Conservation (phyloP, 2,888 invertebrate species). For the Strigamia maritima region DNA sequence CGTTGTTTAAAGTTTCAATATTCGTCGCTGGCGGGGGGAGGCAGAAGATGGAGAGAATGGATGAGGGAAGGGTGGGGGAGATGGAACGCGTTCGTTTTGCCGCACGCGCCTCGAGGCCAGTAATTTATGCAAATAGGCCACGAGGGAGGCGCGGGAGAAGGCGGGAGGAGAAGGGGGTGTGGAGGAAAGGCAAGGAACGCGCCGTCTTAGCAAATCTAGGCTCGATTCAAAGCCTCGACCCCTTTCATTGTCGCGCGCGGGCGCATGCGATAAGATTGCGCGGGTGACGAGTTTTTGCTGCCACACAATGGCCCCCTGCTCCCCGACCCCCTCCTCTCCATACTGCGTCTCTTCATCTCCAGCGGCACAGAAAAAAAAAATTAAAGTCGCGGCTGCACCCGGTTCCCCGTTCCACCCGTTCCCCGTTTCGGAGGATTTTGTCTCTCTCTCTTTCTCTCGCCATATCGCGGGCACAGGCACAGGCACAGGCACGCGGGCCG, state of each 20-base stretch:
- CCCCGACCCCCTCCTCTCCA: not conserved
- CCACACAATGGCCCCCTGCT: conserved; percentile 1
- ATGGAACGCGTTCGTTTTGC: conserved; percentile 24
- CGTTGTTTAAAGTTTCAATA: conserved; percentile 29
- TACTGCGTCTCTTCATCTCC: not conserved
- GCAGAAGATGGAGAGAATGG: not conserved
- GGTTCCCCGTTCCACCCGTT: not conserved
- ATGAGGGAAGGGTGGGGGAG: not conserved
- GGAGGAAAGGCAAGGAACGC: conserved; percentile 1
- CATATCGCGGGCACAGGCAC: too few relatives aligned
- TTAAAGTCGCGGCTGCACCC: conserved; percentile 12
- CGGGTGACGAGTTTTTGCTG: conserved; percentile 29
- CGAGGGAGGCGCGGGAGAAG: conserved; percentile 6
- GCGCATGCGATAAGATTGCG: conserved; percentile 27
- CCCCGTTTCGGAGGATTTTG: not conserved
- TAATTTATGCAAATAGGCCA: conserved; percentile 29
- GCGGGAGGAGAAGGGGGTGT: not conserved
- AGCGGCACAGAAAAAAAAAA: not conserved
- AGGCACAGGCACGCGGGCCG: not conserved
- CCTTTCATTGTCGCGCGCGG: conserved; percentile 27
- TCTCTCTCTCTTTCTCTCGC: too few relatives aligned
- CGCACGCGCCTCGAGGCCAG: conserved; percentile 25
- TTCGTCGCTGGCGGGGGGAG: not conserved
- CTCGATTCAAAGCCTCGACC: conserved; percentile 27
- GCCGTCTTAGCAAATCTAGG: conserved; percentile 27